Percentiles rank a stretch among this genome's conserved stretches.
Conservation (phyloP, 2,797 vertebrate genomes). For the Muscicapa comitata region DNA sequence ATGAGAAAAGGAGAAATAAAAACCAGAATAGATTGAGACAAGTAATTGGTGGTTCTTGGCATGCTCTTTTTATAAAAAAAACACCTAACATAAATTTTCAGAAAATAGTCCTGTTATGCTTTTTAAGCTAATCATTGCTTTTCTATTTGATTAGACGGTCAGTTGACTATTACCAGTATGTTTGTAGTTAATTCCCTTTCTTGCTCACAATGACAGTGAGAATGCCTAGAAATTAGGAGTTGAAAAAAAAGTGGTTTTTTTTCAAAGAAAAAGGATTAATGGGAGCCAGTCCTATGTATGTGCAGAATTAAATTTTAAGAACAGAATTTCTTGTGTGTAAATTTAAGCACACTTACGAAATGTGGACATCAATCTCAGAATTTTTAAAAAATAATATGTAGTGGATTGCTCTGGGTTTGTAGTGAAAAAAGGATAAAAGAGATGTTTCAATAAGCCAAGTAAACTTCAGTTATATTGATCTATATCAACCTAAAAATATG, state of each 20-base stretch:
- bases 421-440: background rate
- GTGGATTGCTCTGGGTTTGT: background rate
- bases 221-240: background rate
- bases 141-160: background rate
- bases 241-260: background rate
- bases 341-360: background rate
- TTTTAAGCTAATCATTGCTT: background rate
- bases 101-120: background rate
- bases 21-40: background rate
- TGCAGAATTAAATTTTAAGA: background rate
- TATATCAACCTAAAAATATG: background rate
- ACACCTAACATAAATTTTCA: background rate
- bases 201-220: background rate
- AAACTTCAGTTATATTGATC: background rate
- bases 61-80: background rate
- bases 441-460: background rate
- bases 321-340: background rate
- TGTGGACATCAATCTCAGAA: rapidly evolving
- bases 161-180: background rate
- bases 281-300: background rate
- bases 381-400: background rate
- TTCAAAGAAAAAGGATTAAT: background rate
- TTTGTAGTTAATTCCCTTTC: background rate
- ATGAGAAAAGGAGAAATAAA: background rate
- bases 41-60: background rate